Evolutionary conservation across 2,113 vertebrate species (phyloP).

Genomic region (Microcebus ravelobensis): DNA sequence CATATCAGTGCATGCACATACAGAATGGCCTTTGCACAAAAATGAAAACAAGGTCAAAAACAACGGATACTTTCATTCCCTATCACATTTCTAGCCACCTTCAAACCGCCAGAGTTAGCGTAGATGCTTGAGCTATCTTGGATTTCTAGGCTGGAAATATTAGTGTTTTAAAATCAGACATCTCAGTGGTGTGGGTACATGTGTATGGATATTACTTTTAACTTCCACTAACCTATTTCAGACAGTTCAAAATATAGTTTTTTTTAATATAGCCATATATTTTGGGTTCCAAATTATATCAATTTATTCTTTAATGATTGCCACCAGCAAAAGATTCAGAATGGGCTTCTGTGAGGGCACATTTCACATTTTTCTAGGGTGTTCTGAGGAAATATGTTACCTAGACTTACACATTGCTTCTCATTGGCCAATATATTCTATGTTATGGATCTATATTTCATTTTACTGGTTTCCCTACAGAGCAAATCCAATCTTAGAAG

Average conservation of each 20-base stretch:
- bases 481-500: constrained; percentile 60
- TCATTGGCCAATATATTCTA: constrained; percentile 51
- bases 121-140: not conserved
- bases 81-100: not conserved
- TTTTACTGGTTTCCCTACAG: constrained; percentile 62
- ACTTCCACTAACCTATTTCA: constrained; percentile 44
- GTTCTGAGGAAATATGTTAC: constrained; percentile 58
- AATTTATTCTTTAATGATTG: constrained; percentile 57
- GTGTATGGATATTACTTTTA: not conserved
- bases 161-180: constrained; percentile 16
- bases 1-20: not conserved
- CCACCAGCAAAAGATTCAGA: constrained; percentile 32
- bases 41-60: not conserved
- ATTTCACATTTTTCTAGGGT: constrained; percentile 51
- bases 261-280: not conserved
- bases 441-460: constrained; percentile 64
- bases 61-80: not conserved
- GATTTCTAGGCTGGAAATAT: not conserved
- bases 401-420: constrained; percentile 57
- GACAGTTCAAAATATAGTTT: constrained; percentile 5
- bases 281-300: constrained; percentile 63
- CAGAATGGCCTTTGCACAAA: not conserved
- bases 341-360: not conserved
- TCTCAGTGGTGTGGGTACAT: not conserved
- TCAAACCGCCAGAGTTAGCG: not conserved